A percentile compares a stretch with the other conserved stretches of the same genome.
phyloP scores from a whole-genome alignment of 2,113 vertebrate species.

The Gallinago paraguaiae region DNA sequence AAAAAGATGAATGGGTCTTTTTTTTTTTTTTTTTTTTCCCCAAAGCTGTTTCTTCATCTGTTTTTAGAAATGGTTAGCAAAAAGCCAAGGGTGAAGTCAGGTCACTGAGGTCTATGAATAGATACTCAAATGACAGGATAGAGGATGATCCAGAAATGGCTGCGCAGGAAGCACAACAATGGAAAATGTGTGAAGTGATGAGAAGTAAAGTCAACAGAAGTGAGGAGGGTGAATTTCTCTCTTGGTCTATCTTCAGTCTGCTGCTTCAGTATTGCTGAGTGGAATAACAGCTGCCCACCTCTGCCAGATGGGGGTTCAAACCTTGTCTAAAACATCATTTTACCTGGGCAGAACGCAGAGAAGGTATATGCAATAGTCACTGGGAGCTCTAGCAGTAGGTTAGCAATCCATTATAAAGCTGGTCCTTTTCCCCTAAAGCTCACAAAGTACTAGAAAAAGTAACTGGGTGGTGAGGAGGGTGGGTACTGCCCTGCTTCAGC shows the following conservation, averaged over 20 bases:
- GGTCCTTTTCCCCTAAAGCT: background rate
- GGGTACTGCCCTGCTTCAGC: background rate
- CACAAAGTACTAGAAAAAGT: background rate
- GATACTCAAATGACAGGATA: background rate
- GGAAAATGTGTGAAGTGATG: background rate
- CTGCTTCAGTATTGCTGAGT: background rate
- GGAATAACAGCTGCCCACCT: background rate
- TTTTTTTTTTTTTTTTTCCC: background rate
- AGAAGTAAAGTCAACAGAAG: background rate
- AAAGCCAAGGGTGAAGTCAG: slow-evolving; percentile 25
- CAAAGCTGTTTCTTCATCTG: background rate
- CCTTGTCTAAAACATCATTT: background rate
- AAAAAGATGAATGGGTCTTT: background rate
- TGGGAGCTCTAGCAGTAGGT: background rate
- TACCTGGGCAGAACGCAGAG: background rate
- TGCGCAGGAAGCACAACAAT: background rate
- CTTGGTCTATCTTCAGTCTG: background rate
- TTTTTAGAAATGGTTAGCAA: background rate
- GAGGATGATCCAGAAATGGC: background rate
- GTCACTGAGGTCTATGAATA: background rate
- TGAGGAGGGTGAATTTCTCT: background rate
- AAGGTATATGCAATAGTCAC: background rate
- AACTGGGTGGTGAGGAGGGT: background rate
- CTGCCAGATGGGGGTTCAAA: background rate
- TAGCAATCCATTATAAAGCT: background rate